Evolutionary conservation across 1,140 invertebrate species (phyloP), one percentile per base, ranked within the genome.

Genomic region (Brachionus koreanus): DNA sequence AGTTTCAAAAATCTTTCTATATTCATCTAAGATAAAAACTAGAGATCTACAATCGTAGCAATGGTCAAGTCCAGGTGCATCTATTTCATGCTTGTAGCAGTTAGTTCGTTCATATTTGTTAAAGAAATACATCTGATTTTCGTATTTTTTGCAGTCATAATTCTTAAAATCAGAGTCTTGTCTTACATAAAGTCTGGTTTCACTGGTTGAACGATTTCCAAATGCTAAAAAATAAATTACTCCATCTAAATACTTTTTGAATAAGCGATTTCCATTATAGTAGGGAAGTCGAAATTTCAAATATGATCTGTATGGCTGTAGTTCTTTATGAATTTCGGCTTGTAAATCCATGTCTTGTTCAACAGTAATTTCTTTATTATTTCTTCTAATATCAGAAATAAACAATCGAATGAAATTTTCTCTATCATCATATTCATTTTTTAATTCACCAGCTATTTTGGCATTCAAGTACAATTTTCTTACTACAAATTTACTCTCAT

Each of bases 331-430:
- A 37, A 69, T 69, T 23, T 69, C 65, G 10, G 65, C 65, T 69
- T 69, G 65, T 39, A 69, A 69, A 19, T 69, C 65, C 35, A 69
- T 39, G 16, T 69, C 65, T 43, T 69, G 33, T 39, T 69, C 65
- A 9, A 69, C 65, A 16, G 19, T 39, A 9, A 19, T 39, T 69
- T 69, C 65, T 4, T n/a, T 19, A 39, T 69, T 69, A 37, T 37
- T 16, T 16, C 65, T 16, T 9, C 65, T 35, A 16, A 69, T 69
- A 69, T 69, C 65, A 69, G 65, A 69, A n/a, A 69, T 69, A 19
- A 69, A 69, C 12, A 69, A 16, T 37, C 65, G 13, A 16, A 69
- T 69, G 39, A 35, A 69, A 5, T 69, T 37, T 37, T 69, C 33
- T 37, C 19, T 7, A 23, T 69, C 37, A 12, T 35, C n/a, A 39